Evolutionary conservation across 2,113 vertebrate species (phyloP), one percentile per base, ranked within the genome.

Genomic region (Plectropomus leopardus): DNA sequence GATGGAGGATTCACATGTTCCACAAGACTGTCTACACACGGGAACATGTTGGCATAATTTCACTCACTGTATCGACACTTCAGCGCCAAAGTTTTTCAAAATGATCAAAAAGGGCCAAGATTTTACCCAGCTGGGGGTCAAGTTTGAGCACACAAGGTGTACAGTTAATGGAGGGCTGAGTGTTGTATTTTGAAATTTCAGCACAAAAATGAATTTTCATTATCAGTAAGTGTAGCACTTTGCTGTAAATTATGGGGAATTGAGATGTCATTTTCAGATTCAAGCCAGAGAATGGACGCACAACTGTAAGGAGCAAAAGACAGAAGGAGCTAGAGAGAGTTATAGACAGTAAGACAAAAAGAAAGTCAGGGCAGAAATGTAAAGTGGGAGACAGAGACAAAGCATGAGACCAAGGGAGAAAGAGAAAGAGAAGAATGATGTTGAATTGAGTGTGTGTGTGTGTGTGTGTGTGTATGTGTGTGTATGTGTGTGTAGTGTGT

Each of bases 381-480:
- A 81, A 85, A 89, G 79, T 32, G 76, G 65, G 70, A 85, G 86
- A 78, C 72, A 86, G 84, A 89, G 75, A 88, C 61, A 85, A 76
- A 87, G 85, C 69, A 75, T 71, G 61, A 75, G 76, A 83, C 47
- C 42, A 45, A 47, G 59, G 72, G 75, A 80, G 78, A 78, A 69
- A 71, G 44, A 63, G 51, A 58, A 85, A 86, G 75, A 88, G 83
- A 87, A 92, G 92, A 93, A 93, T 90, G 87, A 93, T 90, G 92
- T 88, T 91, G 92, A 91, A 94, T 94, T 94, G 86, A 92, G 79
- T 77, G 79, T 78, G 83, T 74, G 67, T 78, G 88, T 71, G 86
- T 84, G 82, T 74, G 86, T 86, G 85, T 80, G 86, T 92, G 88
- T 84, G 72, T 88, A 85, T 92, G 88, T 84, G 72, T 88, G 83